Conservation (phyloP, 2,113 vertebrate species). For the Erythrocercus mccallii region DNA sequence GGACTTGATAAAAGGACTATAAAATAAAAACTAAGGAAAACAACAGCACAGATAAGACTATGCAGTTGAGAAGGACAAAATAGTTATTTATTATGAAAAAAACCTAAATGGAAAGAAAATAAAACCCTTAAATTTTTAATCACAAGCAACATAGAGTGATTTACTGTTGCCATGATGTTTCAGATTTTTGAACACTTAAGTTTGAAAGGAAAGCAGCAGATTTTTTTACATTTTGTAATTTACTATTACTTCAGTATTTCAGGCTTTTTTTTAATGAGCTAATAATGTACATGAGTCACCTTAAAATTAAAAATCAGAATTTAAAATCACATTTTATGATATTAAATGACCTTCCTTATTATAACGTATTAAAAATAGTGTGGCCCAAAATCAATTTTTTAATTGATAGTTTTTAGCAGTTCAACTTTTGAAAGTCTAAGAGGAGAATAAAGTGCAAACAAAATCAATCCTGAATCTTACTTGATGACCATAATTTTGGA, state of each 20-base stretch:
- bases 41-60: not conserved
- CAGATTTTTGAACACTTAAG: slow-evolving; percentile 12
- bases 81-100: not conserved
- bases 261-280: not conserved
- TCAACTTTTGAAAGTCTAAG: not conserved
- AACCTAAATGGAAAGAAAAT: not conserved
- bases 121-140: not conserved
- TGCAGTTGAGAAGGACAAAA: not conserved
- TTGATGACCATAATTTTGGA: not conserved
- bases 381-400: slow-evolving; percentile 38
- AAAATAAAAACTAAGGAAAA: not conserved
- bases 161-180: not conserved
- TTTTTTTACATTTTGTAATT: slow-evolving; percentile 41
- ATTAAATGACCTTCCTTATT: slow-evolving; percentile 49
- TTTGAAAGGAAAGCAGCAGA: slow-evolving; percentile 2
- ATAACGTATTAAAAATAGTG: slow-evolving; percentile 37
- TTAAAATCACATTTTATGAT: slow-evolving; percentile 49
- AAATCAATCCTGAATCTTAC: not conserved
- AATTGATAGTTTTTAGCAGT: slow-evolving; percentile 47
- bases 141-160: not conserved
- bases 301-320: not conserved
- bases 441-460: not conserved
- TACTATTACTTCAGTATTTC: slow-evolving; percentile 54
- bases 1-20: not conserved
- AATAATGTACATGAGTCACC: slow-evolving; percentile 23